Base-by-base conservation (phyloP, 1,140 invertebrate genomes). In the Pseudachorutes palmiensis region DNA sequence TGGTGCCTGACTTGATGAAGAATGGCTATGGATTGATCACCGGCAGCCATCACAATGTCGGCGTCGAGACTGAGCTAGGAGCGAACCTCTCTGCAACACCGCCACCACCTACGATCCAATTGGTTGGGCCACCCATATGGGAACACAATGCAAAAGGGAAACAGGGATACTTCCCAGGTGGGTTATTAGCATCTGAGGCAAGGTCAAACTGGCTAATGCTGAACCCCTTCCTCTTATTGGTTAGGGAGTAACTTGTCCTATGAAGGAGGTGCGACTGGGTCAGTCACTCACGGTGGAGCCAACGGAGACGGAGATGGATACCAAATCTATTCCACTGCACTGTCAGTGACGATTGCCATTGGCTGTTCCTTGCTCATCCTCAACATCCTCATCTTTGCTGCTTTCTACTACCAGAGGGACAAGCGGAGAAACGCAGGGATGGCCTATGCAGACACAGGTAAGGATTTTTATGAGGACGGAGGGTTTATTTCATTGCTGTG, bases 1-100 rank as follows among this genome's bases (percentile, higher is more conserved):
- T 98, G 24, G 91, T 98, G 48, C 95, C 95, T 2, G 92, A 95
- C 77, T 83, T 98, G n/a, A 94, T 98, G 75, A 86, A 88, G 75
- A 90, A 90, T 0, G 90, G 90, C 0, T 77, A 80, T 65, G 73
- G 74, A 30, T 61, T 70, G 14, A 73, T 24, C 76, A 24, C 61
- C 19, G 51, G 59, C 51, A 31, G 28, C 72, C 76, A 65, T 66
- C 65, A 71, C 59, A 61, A 33, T 26, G 41, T 67, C 14, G 67
- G 49, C 29, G 31, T 30, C 32, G 32, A 60, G 28, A 28, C 14
- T 16, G 51, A 55, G 32, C 63, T 14, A 66, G 49, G 28, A 26
- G 28, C 30, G 31, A 60, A 51, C 22, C 5, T 51, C 51, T 65
- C 76, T 22, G 74, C 72, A 12, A 76, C 74, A 19, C 71, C 73